Conservation (phyloP, 2,797 vertebrate genomes). For the Anguilla pacifica region DNA sequence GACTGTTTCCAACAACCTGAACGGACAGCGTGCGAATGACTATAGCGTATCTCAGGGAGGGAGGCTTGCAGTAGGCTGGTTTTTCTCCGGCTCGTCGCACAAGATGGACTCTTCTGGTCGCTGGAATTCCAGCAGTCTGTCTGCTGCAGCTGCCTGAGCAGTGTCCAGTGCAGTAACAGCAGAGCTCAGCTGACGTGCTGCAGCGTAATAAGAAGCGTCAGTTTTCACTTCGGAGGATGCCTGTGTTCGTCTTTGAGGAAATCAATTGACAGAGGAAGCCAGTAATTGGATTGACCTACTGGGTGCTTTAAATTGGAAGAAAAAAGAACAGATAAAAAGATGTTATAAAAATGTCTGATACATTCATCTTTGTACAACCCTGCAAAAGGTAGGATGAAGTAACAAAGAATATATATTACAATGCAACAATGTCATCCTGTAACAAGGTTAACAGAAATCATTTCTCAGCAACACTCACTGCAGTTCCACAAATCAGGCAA, state of each 20-base stretch:
- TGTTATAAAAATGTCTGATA: neutral
- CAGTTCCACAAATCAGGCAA: neutral
- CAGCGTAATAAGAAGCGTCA: neutral
- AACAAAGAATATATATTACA: neutral
- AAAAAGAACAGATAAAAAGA: neutral
- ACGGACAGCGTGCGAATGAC: neutral
- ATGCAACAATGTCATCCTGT: neutral
- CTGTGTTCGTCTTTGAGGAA: neutral
- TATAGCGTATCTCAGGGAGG: neutral
- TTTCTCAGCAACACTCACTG: neutral
- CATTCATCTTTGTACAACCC: neutral
- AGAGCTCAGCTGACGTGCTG: neutral
- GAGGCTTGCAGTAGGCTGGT: neutral
- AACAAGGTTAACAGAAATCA: neutral
- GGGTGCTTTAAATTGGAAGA: neutral
- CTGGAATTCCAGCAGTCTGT: neutral
- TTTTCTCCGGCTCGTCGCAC: neutral
- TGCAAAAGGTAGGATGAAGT: neutral
- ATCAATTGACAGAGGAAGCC: neutral
- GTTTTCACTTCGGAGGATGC: neutral
- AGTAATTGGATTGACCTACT: neutral
- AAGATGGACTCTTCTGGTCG: neutral
- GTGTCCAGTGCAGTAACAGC: neutral
- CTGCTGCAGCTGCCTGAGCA: neutral
- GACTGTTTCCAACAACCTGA: neutral